Conservation (phyloP, 2,888 invertebrate genomes). For the Drosophila melanosoma region DNA sequence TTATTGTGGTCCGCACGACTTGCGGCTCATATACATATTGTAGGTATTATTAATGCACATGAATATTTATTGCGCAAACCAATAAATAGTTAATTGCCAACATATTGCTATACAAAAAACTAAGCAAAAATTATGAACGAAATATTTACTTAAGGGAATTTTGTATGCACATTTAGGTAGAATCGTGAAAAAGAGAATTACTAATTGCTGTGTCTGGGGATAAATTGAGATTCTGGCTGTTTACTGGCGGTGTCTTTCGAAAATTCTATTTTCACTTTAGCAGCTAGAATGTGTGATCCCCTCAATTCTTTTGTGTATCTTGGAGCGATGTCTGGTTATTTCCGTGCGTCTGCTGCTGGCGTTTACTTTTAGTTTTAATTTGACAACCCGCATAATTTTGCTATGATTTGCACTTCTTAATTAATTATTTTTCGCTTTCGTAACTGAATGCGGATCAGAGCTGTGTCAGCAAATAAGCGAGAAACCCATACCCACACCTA, state of each 20-base stretch:
- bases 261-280: constrained; percentile 9
- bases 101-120: not conserved
- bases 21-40: not conserved
- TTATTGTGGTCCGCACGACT: not conserved
- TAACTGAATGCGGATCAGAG: constrained; percentile 60
- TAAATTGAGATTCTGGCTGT: constrained; percentile 38
- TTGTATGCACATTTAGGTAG: not conserved
- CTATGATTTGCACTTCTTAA: constrained; percentile 79
- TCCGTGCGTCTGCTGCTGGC: constrained; percentile 62
- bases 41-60: not conserved
- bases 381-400: constrained; percentile 76
- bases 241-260: constrained; percentile 8
- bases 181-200: not conserved
- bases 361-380: constrained; percentile 68
- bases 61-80: not conserved
- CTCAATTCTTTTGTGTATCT: constrained; percentile 40
- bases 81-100: not conserved
- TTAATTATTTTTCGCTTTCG: constrained; percentile 75
- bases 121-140: not conserved
- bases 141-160: not conserved
- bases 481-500: constrained; percentile 23
- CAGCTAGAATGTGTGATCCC: constrained; percentile 1
- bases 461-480: constrained; percentile 66
- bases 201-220: constrained; percentile 35
- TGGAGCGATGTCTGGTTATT: constrained; percentile 53